These are phyloP conservation scores for Sinosuthora webbiana DNA, from an alignment of 2,113 vertebrate species.

Conservation along the genomic window DNA sequence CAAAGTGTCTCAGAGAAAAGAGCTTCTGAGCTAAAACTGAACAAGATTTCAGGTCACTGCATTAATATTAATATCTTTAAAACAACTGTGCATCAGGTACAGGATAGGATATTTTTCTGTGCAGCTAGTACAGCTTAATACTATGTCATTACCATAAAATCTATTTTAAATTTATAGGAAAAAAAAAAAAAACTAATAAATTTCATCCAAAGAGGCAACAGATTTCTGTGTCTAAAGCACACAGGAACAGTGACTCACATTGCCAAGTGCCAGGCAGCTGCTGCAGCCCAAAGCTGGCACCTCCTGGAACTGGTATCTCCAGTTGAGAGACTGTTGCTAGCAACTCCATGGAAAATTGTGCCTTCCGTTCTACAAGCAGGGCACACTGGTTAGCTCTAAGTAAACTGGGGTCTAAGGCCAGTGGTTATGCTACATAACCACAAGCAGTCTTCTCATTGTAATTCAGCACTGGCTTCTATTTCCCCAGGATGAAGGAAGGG, in stretches of 20 bases:
- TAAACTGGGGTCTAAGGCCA: neutral
- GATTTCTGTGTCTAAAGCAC: neutral
- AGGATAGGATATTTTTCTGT: neutral
- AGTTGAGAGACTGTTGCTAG: neutral
- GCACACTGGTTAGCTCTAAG: fast-evolving
- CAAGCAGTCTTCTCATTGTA: neutral
- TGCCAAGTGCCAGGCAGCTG: neutral
- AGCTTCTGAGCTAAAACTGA: neutral
- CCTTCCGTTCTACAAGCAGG: neutral
- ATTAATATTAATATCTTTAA: neutral
- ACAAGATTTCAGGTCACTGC: neutral
- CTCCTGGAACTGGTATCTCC: neutral
- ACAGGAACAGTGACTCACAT: neutral
- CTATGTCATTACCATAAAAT: neutral
- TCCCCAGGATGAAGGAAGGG: neutral
- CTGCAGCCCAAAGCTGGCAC: neutral
- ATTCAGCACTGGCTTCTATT: neutral
- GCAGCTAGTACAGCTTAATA: neutral
- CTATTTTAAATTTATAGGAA: neutral
- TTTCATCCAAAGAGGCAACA: neutral
- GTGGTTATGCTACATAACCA: no score
- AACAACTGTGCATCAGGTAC: neutral
- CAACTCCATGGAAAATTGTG: neutral
- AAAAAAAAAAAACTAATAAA: neutral
- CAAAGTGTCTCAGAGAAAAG: neutral